A percentile compares a stretch with the other conserved stretches of the same genome.
Evolutionary conservation across 2,888 invertebrate genomes (phyloP).

Genomic region (Drosophila helvetica): DNA sequence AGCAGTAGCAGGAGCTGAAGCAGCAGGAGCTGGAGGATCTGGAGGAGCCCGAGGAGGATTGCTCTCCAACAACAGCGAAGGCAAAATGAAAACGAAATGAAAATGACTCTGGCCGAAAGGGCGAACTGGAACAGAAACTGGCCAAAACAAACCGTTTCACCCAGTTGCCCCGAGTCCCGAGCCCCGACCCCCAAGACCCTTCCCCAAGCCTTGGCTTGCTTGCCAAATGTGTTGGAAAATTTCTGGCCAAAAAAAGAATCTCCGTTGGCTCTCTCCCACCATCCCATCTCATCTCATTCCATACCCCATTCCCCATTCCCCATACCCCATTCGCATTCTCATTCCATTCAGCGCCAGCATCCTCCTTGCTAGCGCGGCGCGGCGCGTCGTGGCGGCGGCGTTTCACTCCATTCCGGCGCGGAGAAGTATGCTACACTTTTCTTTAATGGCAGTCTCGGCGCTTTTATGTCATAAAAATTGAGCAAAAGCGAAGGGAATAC

Average conservation of each 20-base stretch:
- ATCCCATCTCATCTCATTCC: conserved; percentile 47
- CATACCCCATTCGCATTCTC: conserved; percentile 27
- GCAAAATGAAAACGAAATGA: conserved; percentile 41
- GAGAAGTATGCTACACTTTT: conserved; percentile 73
- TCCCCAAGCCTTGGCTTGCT: too few species aligned
- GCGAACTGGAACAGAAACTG: conserved; percentile 48
- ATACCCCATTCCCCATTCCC: neutral
- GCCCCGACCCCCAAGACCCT: too few species aligned
- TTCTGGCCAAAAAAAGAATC: conserved; percentile 64
- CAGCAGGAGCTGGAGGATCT: neutral
- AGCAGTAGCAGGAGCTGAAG: conserved; percentile 17
- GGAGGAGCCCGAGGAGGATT: neutral
- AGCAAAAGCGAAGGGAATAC: conserved; percentile 24
- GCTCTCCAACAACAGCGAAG: conserved; percentile 7
- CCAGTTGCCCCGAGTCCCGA: conserved; percentile 36
- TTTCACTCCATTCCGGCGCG: conserved; percentile 40
- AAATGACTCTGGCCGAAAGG: conserved; percentile 35
- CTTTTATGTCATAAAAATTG: conserved; percentile 73
- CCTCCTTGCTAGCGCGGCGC: too few species aligned
- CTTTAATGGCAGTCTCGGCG: conserved; percentile 71
- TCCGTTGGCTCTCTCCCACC: conserved; percentile 45
- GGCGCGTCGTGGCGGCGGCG: too few species aligned
- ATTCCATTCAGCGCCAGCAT: conserved; percentile 1
- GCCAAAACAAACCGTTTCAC: conserved; percentile 65
- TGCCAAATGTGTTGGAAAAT: conserved; percentile 78